These are phyloP conservation scores for Monodelphis domestica DNA, from an alignment of 2,797 vertebrate genomes.

Conservation along the genomic window DNA sequence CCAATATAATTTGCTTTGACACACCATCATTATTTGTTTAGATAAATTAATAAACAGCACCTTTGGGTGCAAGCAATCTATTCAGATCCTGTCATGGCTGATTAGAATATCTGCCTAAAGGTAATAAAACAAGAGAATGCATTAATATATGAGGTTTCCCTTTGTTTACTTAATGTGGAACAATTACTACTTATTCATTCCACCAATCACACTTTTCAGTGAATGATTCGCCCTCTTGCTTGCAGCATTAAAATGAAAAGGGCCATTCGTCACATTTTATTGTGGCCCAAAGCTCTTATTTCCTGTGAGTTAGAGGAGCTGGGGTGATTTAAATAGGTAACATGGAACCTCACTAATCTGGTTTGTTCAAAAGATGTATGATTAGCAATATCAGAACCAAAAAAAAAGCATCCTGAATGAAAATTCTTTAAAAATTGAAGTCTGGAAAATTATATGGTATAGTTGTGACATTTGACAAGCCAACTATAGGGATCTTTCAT, in stretches of 20 bases:
- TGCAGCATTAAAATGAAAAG: conserved; percentile 77
- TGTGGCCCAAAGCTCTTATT: conserved; percentile 80
- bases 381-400: conserved; percentile 74
- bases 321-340: conserved; percentile 78
- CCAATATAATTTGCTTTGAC: conserved; percentile 80
- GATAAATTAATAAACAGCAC: conserved; percentile 84
- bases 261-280: conserved; percentile 83
- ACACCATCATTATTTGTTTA: conserved; percentile 81
- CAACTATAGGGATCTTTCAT: conserved; percentile 46
- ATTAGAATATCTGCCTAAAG: conserved; percentile 80
- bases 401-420: conserved; percentile 67
- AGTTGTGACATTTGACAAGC: conserved; percentile 52
- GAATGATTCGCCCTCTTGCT: conserved; percentile 77
- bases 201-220: conserved; percentile 76
- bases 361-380: conserved; percentile 74
- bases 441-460: conserved; percentile 18
- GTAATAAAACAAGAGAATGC: conserved; percentile 77
- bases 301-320: conserved; percentile 72
- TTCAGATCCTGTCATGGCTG: conserved; percentile 75
- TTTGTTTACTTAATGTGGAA: conserved; percentile 83
- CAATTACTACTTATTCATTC: conserved; percentile 83
- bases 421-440: conserved; percentile 68
- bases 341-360: conserved; percentile 75
- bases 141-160: conserved; percentile 76
- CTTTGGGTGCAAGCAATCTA: conserved; percentile 81